Evolutionary conservation across 2,888 invertebrate species (phyloP).

Genomic region (Plagiodera versicolora): DNA sequence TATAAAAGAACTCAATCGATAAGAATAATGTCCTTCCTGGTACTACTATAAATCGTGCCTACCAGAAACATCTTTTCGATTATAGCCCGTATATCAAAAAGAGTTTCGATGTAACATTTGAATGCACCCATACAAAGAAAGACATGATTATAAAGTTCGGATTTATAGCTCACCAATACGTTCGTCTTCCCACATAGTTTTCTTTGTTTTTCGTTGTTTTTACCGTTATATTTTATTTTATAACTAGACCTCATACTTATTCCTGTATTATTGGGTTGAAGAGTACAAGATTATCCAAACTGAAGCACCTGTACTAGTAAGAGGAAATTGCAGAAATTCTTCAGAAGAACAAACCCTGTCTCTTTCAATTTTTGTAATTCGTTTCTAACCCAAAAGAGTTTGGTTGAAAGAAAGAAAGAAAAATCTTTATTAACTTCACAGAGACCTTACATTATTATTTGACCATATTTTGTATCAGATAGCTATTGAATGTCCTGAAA

Average conservation of each 20-base stretch:
- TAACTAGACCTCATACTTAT: constrained; percentile 20
- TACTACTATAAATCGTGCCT: constrained; percentile 10
- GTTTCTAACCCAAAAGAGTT: too few species aligned
- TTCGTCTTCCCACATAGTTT: constrained; percentile 20
- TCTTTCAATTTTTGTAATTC: too few species aligned
- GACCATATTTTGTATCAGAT: too few species aligned
- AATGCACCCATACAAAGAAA: constrained; percentile 23
- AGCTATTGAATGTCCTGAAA: too few species aligned
- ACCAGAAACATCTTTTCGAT: constrained; percentile 15
- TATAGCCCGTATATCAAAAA: constrained; percentile 23
- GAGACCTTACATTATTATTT: too few species aligned
- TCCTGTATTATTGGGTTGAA: constrained; percentile 18
- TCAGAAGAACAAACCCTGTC: too few species aligned
- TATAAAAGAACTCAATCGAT: constrained; percentile 11
- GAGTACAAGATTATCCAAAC: too few species aligned
- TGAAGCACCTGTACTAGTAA: too few species aligned
- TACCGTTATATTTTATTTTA: constrained; percentile 16
- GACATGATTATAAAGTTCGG: constrained; percentile 26
- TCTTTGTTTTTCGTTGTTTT: constrained; percentile 21
- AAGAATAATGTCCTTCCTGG: constrained; percentile 4
- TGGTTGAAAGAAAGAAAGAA: too few species aligned
- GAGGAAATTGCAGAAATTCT: too few species aligned
- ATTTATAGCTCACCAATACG: constrained; percentile 25
- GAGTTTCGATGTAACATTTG: constrained; percentile 20
- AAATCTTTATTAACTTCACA: too few species aligned